These are phyloP conservation scores for Conomelus anceps DNA, from an alignment of 2,888 invertebrate genomes.

Conservation along the genomic window DNA sequence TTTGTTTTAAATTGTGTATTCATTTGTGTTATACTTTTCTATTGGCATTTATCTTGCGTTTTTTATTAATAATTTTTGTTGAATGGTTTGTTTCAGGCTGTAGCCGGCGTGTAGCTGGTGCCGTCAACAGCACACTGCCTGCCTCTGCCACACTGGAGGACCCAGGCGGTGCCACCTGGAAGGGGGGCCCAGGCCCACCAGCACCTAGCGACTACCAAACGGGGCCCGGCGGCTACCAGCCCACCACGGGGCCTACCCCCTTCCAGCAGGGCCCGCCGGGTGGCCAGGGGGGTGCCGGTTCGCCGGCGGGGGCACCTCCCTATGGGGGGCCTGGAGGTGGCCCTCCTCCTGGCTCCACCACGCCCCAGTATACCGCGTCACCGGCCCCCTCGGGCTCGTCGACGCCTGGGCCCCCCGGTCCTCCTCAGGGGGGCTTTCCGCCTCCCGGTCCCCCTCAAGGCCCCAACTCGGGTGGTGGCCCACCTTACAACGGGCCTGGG, in stretches of 20 bases:
- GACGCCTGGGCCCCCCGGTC: slow-evolving; percentile 63
- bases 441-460: slow-evolving; percentile 53
- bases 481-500: neutral
- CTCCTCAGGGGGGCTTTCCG: slow-evolving; percentile 45
- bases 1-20: too few relatives aligned
- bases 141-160: slow-evolving; percentile 64
- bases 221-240: slow-evolving; percentile 56
- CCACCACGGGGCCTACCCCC: slow-evolving; percentile 45
- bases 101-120: slow-evolving; percentile 67
- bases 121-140: neutral
- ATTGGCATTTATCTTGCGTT: neutral
- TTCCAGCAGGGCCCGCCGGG: slow-evolving; percentile 57
- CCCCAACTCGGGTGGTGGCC: slow-evolving; percentile 41
- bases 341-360: slow-evolving; percentile 62
- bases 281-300: slow-evolving; percentile 67
- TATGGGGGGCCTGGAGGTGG: slow-evolving; percentile 49
- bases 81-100: slow-evolving; percentile 54
- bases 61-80: neutral
- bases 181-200: slow-evolving; percentile 40
- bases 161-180: slow-evolving; percentile 60
- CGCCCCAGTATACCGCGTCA: slow-evolving; percentile 77
- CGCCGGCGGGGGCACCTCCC: slow-evolving; percentile 64
- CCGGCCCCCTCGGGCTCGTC: slow-evolving; percentile 77
- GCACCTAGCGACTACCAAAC: slow-evolving; percentile 53
- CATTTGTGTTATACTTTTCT: too few relatives aligned